A percentile compares a stretch with the other conserved stretches of the same genome.
These are phyloP conservation scores for Lasioglossum figueresi DNA, from an alignment of 2,888 invertebrate species.

Conservation along the genomic window DNA sequence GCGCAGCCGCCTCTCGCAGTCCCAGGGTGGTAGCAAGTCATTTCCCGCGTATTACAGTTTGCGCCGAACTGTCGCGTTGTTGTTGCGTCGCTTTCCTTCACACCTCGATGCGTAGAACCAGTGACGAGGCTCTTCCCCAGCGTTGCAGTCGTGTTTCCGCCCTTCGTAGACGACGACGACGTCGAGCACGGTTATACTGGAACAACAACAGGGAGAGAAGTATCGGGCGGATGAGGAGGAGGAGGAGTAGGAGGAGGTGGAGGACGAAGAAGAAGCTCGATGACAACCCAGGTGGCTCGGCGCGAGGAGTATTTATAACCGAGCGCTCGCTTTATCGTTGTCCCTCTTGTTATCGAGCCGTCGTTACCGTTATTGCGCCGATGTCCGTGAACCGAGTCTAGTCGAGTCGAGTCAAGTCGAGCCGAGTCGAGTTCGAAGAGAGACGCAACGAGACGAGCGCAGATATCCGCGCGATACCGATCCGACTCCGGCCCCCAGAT, in stretches of 20 bases:
- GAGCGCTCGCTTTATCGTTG: conserved; percentile 56
- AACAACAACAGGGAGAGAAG: conserved; percentile 21
- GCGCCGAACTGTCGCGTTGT: conserved; percentile 47
- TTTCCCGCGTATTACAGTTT: conserved; percentile 64
- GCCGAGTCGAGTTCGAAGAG: background rate
- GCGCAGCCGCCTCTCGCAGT: conserved; percentile 5
- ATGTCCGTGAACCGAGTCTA: conserved; percentile 44
- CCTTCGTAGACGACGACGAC: conserved; percentile 25
- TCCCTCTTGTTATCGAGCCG: conserved; percentile 63
- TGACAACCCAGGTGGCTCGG: conserved; percentile 55
- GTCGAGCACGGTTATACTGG: conserved; percentile 5
- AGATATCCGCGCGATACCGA: conserved; percentile 57
- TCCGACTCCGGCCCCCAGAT: conserved; percentile 41
- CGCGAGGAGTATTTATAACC: conserved; percentile 61
- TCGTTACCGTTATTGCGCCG: conserved; percentile 68
- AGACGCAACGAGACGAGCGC: conserved; percentile 26
- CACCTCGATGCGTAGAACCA: conserved; percentile 49
- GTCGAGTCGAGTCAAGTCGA: background rate
- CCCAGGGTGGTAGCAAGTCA: conserved; percentile 50
- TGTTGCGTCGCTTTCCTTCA: conserved; percentile 50
- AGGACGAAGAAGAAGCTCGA: conserved; percentile 30
- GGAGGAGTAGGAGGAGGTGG: background rate
- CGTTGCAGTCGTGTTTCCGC: conserved; percentile 31
- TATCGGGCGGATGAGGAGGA: background rate
- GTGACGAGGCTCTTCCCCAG: conserved; percentile 12